Conservation (phyloP, 1,140 invertebrate species). For the Pseudomyrmex concolor region DNA sequence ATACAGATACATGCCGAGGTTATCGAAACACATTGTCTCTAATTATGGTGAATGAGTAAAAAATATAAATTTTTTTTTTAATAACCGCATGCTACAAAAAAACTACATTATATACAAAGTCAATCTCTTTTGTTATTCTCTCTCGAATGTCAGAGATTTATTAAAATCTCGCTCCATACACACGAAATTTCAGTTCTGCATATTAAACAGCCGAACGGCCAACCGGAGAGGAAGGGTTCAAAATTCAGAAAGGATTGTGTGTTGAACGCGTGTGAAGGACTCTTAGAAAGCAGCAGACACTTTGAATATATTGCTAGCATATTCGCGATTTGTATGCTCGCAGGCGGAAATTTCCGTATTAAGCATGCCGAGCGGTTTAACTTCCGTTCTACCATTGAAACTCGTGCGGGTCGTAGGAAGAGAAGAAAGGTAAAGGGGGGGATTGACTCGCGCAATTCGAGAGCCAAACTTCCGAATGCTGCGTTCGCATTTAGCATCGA, state of each 20-base stretch:
- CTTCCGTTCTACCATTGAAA: conserved; percentile 58
- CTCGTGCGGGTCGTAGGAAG: conserved; percentile 51
- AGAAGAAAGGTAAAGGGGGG: conserved; percentile 55
- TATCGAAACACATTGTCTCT: neutral
- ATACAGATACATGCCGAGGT: neutral
- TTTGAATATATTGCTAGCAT: conserved; percentile 57
- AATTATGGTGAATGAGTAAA: neutral
- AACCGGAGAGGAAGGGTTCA: neutral
- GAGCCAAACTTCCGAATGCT: conserved; percentile 63
- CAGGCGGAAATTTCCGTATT: conserved; percentile 64
- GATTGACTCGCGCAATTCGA: conserved; percentile 60
- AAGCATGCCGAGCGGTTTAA: conserved; percentile 47
- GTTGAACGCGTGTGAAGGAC: conserved; percentile 36
- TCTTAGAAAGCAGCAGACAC: conserved; percentile 40
- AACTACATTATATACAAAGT: neutral
- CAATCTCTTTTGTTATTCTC: neutral
- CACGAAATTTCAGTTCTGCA: conserved; percentile 7
- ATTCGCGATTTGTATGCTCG: conserved; percentile 58
- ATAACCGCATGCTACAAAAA: neutral
- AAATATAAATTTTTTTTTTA: neutral
- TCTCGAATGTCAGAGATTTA: neutral
- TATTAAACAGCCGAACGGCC: conserved; percentile 41
- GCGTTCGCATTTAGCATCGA: conserved; percentile 68
- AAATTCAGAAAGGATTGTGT: conserved; percentile 46
- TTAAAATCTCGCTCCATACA: neutral